Evolutionary conservation across 2,888 invertebrate genomes (phyloP).

Genomic region (Zaprionus obscuricornis): DNA sequence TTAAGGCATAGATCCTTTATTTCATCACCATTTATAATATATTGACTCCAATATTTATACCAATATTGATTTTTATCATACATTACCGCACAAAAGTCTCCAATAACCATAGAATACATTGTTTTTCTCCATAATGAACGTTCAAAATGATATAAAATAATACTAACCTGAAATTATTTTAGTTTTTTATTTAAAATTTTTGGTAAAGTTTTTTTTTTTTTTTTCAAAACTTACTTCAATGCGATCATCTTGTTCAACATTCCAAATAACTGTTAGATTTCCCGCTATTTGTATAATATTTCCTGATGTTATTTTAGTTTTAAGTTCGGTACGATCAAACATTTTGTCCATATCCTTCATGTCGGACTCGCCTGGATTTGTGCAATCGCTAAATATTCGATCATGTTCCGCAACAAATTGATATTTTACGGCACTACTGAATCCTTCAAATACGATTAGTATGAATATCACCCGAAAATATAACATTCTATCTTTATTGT

Average conservation of each 20-base stretch:
- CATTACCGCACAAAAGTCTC: background rate
- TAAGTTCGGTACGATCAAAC: background rate
- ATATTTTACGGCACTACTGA: constrained; percentile 21
- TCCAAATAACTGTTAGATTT: constrained; percentile 20
- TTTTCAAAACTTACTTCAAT: constrained; percentile 17
- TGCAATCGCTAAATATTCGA: constrained; percentile 7
- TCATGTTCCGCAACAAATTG: background rate
- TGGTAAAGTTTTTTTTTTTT: too few relatives aligned
- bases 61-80: constrained; percentile 15
- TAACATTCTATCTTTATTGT: background rate
- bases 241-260: constrained; percentile 9
- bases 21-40: constrained; percentile 17
- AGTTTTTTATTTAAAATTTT: background rate
- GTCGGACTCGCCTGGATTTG: background rate
- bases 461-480: background rate
- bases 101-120: background rate
- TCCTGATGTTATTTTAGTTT: background rate
- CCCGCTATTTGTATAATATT: background rate
- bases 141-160: background rate
- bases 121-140: constrained; percentile 28
- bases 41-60: constrained; percentile 20
- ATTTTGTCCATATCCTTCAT: background rate
- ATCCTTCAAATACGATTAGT: background rate
- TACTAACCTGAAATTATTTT: background rate
- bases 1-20: constrained; percentile 21